Percentiles rank a stretch among this genome's conserved stretches.
Conservation (phyloP, 1,140 invertebrate genomes). For the Penaeus indicus region DNA sequence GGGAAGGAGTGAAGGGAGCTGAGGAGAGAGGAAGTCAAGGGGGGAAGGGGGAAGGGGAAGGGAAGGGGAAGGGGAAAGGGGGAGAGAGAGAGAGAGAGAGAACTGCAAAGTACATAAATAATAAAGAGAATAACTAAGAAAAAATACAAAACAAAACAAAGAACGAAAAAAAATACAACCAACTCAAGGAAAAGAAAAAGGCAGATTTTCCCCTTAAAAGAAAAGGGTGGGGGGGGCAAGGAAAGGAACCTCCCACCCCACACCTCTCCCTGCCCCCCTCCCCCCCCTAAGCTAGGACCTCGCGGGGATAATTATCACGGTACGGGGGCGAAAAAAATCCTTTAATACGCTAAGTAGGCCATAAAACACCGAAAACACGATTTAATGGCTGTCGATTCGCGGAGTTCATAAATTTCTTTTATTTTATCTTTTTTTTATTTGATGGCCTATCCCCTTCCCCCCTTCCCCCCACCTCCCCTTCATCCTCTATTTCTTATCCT, state of each 20-base stretch:
- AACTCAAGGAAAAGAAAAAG: not conserved
- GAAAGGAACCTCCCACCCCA: no score
- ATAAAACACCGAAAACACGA: conserved; percentile 23
- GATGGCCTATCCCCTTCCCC: not conserved
- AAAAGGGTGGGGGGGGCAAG: not conserved
- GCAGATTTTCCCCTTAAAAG: not conserved
- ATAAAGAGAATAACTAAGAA: no score
- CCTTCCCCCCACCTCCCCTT: no score
- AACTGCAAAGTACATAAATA: no score
- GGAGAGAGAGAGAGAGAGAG: no score
- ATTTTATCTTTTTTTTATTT: not conserved
- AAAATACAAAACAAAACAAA: no score
- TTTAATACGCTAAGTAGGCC: conserved; percentile 55
- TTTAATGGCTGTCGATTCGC: conserved; percentile 17
- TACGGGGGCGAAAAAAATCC: conserved; percentile 10
- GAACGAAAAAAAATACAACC: no score
- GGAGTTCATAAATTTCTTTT: not conserved
- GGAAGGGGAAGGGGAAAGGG: no score
- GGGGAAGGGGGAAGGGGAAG: no score
- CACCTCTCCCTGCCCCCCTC: no score
- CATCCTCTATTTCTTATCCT: not conserved
- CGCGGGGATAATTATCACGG: conserved; percentile 36
- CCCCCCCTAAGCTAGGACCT: not conserved
- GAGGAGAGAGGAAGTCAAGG: no score
- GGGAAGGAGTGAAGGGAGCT: no score